phyloP scores from a whole-genome alignment of 1,140 invertebrate species.

The Drepana arcuata region DNA sequence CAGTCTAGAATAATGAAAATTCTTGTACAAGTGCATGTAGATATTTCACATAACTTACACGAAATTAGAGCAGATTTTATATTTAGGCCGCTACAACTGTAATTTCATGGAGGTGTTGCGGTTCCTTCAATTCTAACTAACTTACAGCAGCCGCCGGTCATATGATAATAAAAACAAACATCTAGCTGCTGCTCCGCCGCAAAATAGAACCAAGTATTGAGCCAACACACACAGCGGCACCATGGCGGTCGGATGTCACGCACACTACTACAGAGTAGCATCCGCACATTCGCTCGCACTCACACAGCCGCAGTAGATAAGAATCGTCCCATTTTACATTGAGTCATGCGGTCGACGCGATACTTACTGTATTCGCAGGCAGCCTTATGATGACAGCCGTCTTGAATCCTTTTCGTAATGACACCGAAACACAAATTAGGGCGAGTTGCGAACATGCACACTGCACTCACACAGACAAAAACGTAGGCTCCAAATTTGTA shows the following conservation, averaged over 20 bases:
- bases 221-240: constrained; percentile 51
- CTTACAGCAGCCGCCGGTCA: constrained; percentile 52
- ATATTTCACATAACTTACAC: too few species aligned
- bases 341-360: constrained; percentile 43
- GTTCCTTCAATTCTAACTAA: too few species aligned
- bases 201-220: constrained; percentile 68
- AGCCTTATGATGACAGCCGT: constrained; percentile 67
- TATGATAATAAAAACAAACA: constrained; percentile 72
- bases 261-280: constrained; percentile 27
- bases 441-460: constrained; percentile 43
- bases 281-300: constrained; percentile 25
- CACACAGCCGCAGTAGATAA: constrained; percentile 57
- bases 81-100: too few species aligned
- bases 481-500: constrained; percentile 19
- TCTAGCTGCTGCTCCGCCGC: constrained; percentile 55
- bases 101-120: too few species aligned
- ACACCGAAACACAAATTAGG: constrained; percentile 36
- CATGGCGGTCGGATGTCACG: constrained; percentile 50
- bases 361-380: constrained; percentile 67
- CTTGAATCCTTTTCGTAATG: constrained; percentile 47
- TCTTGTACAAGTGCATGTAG: too few species aligned
- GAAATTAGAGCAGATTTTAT: too few species aligned
- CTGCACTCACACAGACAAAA: constrained; percentile 32
- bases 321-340: constrained; percentile 69
- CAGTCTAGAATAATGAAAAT: too few species aligned